These are phyloP conservation scores for Amphibalanus amphitrite DNA, from an alignment of 1,140 invertebrate genomes.

Conservation along the genomic window DNA sequence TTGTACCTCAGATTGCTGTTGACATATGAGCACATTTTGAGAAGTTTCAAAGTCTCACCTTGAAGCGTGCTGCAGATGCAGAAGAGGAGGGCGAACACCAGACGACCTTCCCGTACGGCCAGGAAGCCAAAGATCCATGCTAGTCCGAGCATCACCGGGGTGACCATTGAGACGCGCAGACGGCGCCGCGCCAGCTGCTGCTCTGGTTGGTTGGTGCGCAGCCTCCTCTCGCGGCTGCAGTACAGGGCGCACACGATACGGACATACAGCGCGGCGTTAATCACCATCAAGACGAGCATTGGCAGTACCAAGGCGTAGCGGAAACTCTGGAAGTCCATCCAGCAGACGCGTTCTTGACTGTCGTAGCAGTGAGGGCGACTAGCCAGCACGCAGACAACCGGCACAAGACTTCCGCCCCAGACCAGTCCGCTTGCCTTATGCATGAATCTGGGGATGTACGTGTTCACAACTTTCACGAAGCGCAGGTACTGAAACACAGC, in stretches of 20 bases:
- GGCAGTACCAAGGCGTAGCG: conserved; percentile 28
- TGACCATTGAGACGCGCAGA: conserved; percentile 28
- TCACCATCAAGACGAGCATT: conserved; percentile 24
- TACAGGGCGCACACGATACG: conserved; percentile 25
- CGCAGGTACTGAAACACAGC: too few relatives aligned
- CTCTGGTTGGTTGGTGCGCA: conserved; percentile 26
- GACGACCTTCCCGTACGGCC: conserved; percentile 14
- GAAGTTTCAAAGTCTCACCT: too few relatives aligned
- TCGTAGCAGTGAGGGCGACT: background rate
- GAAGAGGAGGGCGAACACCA: conserved; percentile 20
- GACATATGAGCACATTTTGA: too few relatives aligned
- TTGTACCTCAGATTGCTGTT: too few relatives aligned
- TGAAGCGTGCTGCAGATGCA: conserved; percentile 20
- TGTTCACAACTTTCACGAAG: conserved; percentile 32
- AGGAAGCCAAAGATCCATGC: conserved; percentile 21
- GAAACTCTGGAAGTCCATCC: too few relatives aligned
- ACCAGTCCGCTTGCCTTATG: conserved; percentile 27
- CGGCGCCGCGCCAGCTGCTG: conserved; percentile 24
- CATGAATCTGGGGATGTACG: conserved; percentile 27
- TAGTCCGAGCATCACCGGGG: conserved; percentile 25
- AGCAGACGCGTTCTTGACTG: too few relatives aligned
- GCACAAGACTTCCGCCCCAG: conserved; percentile 24
- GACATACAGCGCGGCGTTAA: conserved; percentile 28
- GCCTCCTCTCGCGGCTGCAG: conserved; percentile 23
- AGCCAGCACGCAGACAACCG: conserved; percentile 18